A percentile compares a stretch with the other conserved stretches of the same genome.
These are phyloP conservation scores for Muscidifurax raptorellus DNA, from an alignment of 1,140 invertebrate species.

Conservation along the genomic window DNA sequence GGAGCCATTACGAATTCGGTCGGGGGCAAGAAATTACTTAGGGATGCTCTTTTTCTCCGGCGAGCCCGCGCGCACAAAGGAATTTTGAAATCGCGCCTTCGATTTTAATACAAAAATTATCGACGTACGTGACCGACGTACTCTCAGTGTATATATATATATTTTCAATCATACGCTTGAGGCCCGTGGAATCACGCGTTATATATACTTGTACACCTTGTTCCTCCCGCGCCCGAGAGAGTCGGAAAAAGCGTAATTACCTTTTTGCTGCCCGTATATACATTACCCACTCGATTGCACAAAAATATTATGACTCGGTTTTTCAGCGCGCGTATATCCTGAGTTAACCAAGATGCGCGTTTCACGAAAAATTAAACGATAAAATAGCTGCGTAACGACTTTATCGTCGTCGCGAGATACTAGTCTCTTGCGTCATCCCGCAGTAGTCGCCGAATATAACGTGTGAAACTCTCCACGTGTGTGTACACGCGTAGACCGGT, in stretches of 20 bases:
- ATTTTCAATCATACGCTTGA: slow-evolving; percentile 29
- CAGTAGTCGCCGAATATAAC: too few relatives aligned
- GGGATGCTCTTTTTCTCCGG: slow-evolving; percentile 11
- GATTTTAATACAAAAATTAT: slow-evolving; percentile 21
- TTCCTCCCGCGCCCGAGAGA: neutral
- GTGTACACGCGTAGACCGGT: neutral
- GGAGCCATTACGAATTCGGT: neutral
- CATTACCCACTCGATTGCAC: neutral
- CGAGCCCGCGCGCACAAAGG: neutral
- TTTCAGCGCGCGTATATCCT: neutral
- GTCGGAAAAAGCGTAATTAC: slow-evolving; percentile 19
- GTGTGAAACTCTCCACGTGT: neutral
- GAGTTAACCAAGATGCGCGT: neutral
- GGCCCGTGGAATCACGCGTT: neutral
- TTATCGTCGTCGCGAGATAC: neutral
- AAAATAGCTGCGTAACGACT: slow-evolving; percentile 20
- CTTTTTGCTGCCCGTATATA: neutral
- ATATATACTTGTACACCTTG: neutral
- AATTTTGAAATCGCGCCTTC: slow-evolving; percentile 2
- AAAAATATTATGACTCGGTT: neutral
- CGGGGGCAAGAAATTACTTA: slow-evolving; percentile 17
- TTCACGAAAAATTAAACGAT: slow-evolving; percentile 5
- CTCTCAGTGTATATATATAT: neutral
- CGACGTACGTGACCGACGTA: neutral
- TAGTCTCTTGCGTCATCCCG: slow-evolving; percentile 11